phyloP scores from a whole-genome alignment of 2,797 vertebrate species.

The Sparus aurata region DNA sequence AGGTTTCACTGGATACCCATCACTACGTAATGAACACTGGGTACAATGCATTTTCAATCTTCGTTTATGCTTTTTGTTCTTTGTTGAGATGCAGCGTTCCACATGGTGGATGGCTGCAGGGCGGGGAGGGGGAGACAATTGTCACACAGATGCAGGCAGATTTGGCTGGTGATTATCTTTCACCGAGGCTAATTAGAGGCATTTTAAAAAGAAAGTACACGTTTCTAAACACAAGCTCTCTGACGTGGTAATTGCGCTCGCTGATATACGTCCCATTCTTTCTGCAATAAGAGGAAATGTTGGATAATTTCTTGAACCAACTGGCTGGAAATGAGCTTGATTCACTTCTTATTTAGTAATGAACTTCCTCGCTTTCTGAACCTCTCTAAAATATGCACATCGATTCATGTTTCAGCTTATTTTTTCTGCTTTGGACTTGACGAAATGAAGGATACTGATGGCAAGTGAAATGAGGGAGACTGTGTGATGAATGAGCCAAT shows the following conservation, averaged over 20 bases:
- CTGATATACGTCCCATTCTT: conserved; percentile 28
- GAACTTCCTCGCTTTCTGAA: conserved; percentile 6
- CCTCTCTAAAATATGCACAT: conserved; percentile 16
- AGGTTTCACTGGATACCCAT: conserved; percentile 48
- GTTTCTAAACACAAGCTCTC: conserved; percentile 54
- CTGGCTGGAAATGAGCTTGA: conserved; percentile 31
- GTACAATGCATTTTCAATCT: conserved; percentile 43
- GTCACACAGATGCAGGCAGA: conserved; percentile 70
- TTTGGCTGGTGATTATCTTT: conserved; percentile 75
- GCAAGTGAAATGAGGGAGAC: conserved; percentile 46
- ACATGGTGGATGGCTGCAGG: conserved; percentile 49
- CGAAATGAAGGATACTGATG: conserved; percentile 50
- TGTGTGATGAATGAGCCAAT: conserved; percentile 48
- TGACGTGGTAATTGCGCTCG: conserved; percentile 58
- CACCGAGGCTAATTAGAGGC: conserved; percentile 70
- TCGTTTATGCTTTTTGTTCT: conserved; percentile 52
- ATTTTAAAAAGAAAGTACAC: conserved; percentile 66
- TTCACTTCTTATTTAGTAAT: conserved; percentile 25
- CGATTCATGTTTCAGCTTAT: conserved; percentile 45
- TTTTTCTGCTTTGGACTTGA: conserved; percentile 33
- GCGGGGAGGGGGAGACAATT: conserved; percentile 8
- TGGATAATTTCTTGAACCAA: conserved; percentile 32
- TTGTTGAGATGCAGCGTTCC: conserved; percentile 45
- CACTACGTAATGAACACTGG: conserved; percentile 47
- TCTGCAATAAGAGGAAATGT: conserved; percentile 8